Evolutionary conservation across 2,797 vertebrate species (phyloP), one percentile per base, ranked within the genome.

Genomic region (Botia almorhae): DNA sequence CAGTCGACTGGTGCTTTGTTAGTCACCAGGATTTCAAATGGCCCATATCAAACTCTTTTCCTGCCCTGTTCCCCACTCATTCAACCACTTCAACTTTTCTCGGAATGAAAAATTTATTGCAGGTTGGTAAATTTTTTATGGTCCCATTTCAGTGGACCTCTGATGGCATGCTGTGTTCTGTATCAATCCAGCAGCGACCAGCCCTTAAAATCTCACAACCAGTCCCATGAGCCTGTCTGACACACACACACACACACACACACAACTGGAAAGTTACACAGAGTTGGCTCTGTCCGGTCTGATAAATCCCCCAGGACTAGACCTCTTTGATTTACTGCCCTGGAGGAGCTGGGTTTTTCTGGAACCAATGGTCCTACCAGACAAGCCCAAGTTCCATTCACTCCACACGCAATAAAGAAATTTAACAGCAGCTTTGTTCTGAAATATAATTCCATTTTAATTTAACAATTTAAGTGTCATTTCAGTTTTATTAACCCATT

Each of bases 31-130:
- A 56, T 87, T 86, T 83, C 71, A 29, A 81, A 33, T 85, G 80
- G 53, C 75, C 2, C 50, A 14, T 60, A 77, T 2, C 16, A 76
- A 70, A 79, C 10, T 86, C 81, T 85, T 82, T 82, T 87, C 58
- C 77, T 82, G 63, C 72, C 5, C 78, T 46, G 46, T 63, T 86
- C 76, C 78, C 84, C 23, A 69, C 85, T 76, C 72, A 85, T 80
- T 11, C 83, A 8, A 87, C 83, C 72, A 85, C 81, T 73, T 73
- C 78, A 82, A 78, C 70, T 88, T 90, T 90, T 85, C 90, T 88
- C 85, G 80, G 50, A 53, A 89, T 91, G 85, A 93, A 94, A 93
- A 85, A 92, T 93, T 86, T 85, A 92, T 92, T 87, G 85, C 84
- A 80, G 74, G 64, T 79, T 50, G 14, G 83, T 93, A 85, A 80